These are phyloP conservation scores for Diacarnus erythraeanus DNA, from an alignment of 37 sponge, comb jelly and placozoan species.

Conservation along the genomic window DNA sequence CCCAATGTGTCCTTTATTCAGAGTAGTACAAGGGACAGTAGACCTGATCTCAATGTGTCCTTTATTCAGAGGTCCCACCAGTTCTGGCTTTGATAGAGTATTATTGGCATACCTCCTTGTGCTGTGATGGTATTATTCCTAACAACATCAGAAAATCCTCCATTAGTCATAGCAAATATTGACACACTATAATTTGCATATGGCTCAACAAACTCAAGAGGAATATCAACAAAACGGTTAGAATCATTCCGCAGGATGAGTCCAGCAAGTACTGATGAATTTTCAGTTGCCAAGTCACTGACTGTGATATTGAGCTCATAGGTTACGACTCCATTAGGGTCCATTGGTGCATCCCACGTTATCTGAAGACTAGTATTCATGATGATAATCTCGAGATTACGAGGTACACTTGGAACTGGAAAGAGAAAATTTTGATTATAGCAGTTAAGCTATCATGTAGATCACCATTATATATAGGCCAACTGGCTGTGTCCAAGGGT, in stretches of 20 bases:
- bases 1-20: too few relatives aligned
- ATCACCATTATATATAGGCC: too few relatives aligned
- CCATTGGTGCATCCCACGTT: slow-evolving; percentile 23
- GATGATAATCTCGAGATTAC: background rate
- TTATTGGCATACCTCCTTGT: slow-evolving; percentile 17
- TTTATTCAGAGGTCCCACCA: too few relatives aligned
- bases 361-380: background rate
- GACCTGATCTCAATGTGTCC: too few relatives aligned
- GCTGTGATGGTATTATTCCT: background rate
- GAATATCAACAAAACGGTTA: background rate
- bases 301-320: slow-evolving; percentile 17
- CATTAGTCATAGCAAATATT: slow-evolving; percentile 8
- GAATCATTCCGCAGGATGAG: background rate
- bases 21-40: too few relatives aligned
- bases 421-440: too few relatives aligned
- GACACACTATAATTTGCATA: slow-evolving; percentile 7
- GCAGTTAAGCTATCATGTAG: too few relatives aligned
- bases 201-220: background rate
- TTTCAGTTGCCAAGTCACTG: slow-evolving; percentile 7
- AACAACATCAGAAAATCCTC: background rate
- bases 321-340: slow-evolving; percentile 37
- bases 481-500: too few relatives aligned
- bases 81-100: too few relatives aligned
- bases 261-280: background rate
- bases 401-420: slow-evolving; percentile 15